Base-by-base conservation (phyloP, 2,113 vertebrate genomes). In the Coreoperca whiteheadi region DNA sequence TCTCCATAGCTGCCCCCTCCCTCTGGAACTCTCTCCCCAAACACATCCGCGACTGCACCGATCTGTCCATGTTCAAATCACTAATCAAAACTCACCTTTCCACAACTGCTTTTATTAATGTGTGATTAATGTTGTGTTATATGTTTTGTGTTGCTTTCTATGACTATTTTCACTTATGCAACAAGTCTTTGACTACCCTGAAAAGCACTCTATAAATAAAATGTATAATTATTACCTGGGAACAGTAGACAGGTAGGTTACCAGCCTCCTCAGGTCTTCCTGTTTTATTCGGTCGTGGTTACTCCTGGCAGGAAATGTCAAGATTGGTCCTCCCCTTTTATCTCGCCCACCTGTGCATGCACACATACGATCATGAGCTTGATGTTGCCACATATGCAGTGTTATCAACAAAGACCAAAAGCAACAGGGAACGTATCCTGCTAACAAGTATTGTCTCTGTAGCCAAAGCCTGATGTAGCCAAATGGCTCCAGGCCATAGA, bases 271-370 rank as follows among this genome's bases (percentile, higher is more conserved):
- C 85, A 99, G 95, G 88, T 99, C 98, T 89, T 99, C 98, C 85
- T 98, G 97, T 89, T 98, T 97, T 98, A 99, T 99, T 96, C 98
- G 97, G 96, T 99, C 98, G 18, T 99, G 98, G 96, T 99, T 99
- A 91, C 98, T 99, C 74, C 98, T 94, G 81, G 98, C 97, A 69
- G 98, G 98, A 91, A 99, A 99, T 50, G 97, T 99, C 94, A 99
- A 89, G 92, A 99, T 99, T 25, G 98, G 98, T 86, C 98, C 98
- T 43, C 98, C 98, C 96, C 98, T 95, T 91, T 99, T 99, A 92
- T 99, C 98, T 85, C 98, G 96, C 80, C 98, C 98, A 91, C 98
- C 98, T 99, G 95, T 6, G 74, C 79, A 82, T 43, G 93, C 23
- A 77, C 54, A 82, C 23, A 79, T 4, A 39, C 16, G 41, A 50